These are phyloP conservation scores for Pangasius djambal DNA, from an alignment of 2,797 vertebrate genomes.

Conservation along the genomic window DNA sequence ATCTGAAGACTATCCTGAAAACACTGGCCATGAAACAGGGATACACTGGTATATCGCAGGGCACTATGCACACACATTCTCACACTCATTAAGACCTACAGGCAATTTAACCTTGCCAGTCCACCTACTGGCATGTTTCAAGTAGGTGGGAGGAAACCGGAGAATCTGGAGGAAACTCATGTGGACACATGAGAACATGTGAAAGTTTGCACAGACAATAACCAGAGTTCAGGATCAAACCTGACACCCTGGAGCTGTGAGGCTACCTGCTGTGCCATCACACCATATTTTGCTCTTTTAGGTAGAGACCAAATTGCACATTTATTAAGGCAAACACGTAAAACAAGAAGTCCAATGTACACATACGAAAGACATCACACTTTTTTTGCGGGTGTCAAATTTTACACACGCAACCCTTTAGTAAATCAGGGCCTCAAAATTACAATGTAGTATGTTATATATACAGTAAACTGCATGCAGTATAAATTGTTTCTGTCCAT, in stretches of 20 bases:
- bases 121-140: background rate
- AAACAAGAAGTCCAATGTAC: background rate
- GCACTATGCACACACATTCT: background rate
- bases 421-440: background rate
- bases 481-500: constrained; percentile 2
- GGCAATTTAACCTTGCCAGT: background rate
- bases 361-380: background rate
- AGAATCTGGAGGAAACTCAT: background rate
- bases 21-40: background rate
- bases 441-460: background rate
- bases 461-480: background rate
- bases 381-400: background rate
- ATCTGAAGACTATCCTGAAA: background rate
- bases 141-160: background rate
- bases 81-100: background rate
- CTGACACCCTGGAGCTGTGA: background rate
- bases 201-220: background rate
- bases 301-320: background rate
- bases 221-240: too few relatives aligned
- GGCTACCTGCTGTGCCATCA: background rate
- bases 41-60: background rate
- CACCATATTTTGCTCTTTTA: background rate
- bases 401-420: background rate
- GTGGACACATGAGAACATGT: background rate
- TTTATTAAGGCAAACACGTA: background rate